Evolutionary conservation across 2,888 invertebrate genomes (phyloP).

Genomic region (Metopia argyrocephala): DNA sequence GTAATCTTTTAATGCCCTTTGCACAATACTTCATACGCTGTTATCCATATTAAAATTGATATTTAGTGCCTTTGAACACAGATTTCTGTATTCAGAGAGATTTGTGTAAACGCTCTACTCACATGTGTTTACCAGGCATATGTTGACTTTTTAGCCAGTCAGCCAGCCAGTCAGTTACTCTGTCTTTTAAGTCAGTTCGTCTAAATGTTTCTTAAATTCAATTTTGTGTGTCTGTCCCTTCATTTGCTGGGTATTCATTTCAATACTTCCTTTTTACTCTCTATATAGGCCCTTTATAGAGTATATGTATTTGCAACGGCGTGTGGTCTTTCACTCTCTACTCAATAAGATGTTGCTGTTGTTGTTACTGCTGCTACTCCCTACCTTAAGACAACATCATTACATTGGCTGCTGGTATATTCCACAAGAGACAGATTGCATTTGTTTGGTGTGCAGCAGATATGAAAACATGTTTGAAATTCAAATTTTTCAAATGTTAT

Average conservation of each 20-base stretch:
- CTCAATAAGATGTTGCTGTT: constrained; percentile 32
- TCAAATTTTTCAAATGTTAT: constrained; percentile 52
- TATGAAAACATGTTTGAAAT: constrained; percentile 42
- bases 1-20: background rate
- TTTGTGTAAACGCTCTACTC: too few species aligned
- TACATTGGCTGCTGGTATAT: constrained; percentile 1
- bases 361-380: background rate
- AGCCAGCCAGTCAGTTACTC: too few species aligned
- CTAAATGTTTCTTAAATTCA: too few species aligned
- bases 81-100: too few species aligned
- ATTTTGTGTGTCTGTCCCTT: constrained; percentile 13
- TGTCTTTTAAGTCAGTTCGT: too few species aligned
- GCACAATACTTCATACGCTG: too few species aligned
- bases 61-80: too few species aligned
- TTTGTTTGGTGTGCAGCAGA: background rate
- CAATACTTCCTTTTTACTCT: constrained; percentile 2
- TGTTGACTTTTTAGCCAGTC: too few species aligned
- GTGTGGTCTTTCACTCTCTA: constrained; percentile 65
- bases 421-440: constrained; percentile 32
- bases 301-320: constrained; percentile 56
- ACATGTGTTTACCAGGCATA: too few species aligned
- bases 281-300: constrained; percentile 38
- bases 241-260: constrained; percentile 39
- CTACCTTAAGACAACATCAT: constrained; percentile 13
- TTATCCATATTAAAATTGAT: too few species aligned